Conservation (phyloP, 2,888 invertebrate species). For the Caenorhabditis uteleia region DNA sequence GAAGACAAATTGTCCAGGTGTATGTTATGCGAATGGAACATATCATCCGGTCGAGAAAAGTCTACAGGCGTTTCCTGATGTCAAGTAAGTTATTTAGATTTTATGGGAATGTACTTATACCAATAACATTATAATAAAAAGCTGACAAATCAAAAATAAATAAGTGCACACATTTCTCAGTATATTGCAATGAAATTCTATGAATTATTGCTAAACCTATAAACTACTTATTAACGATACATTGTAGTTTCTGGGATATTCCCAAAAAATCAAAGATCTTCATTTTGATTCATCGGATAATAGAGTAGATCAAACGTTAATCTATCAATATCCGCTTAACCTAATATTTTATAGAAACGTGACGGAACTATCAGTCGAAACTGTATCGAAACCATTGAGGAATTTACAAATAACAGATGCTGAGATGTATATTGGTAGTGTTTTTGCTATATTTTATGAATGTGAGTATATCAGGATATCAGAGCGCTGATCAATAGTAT, state of each 20-base stretch:
- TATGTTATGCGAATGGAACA: constrained; percentile 62
- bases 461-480: constrained; percentile 14
- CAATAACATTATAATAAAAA: neutral
- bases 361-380: constrained; percentile 29
- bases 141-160: too few relatives aligned
- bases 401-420: constrained; percentile 27
- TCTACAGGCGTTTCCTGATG: constrained; percentile 25
- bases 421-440: constrained; percentile 27
- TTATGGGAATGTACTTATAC: neutral
- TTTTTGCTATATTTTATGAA: constrained; percentile 35
- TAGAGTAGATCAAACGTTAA: too few relatives aligned
- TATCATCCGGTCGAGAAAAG: constrained; percentile 29
- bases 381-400: constrained; percentile 25
- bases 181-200: too few relatives aligned
- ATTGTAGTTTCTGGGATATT: too few relatives aligned
- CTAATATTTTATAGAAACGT: constrained; percentile 21
- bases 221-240: too few relatives aligned
- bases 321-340: too few relatives aligned
- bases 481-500: too few relatives aligned
- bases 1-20: constrained; percentile 34
- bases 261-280: too few relatives aligned
- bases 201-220: too few relatives aligned
- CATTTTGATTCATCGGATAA: too few relatives aligned
- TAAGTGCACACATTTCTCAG: too few relatives aligned
- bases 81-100: constrained; percentile 11